Evolutionary conservation across 2,888 invertebrate species (phyloP), one percentile per base, ranked within the genome.

Genomic region (Drosophila cognata): DNA sequence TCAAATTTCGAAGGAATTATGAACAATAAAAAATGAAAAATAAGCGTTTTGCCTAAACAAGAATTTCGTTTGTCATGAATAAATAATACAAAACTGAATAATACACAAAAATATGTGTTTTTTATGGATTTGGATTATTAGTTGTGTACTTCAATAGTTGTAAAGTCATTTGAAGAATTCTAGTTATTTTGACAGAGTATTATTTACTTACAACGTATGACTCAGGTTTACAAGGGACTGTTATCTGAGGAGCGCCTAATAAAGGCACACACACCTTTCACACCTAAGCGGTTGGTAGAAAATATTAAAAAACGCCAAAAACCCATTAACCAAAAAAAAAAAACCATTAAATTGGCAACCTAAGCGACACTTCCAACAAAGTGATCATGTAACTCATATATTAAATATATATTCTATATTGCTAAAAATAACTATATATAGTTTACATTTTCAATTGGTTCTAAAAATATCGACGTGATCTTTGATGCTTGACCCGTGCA

Each of bases 401-500:
- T n/a, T 4, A n/a, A 11, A 16, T 33, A 11, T n/a, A 52, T 33
- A 31, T 31, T 16, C 13, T 38, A 57, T 31, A 66, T 48, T 36
- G 7, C 28, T 52, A 57, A 11, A 66, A 38, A 50, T 50, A 57
- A 29, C 5, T 29, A 28, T 33, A 7, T 33, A 11, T 28, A 13
- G 21, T 62, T 33, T 33, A 50, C 51, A 16, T 61, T 33, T 53
- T 84, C 46, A 74, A 70, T 82, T 76, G 43, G 4, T 33, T 10
- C 41, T 65, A 64, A 56, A 62, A 71, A 41, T 41, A 36, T 35
- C 62, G 16, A 25, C 2, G 16, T 16, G 46, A 8, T 4, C 10
- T 50, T 59, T 31, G n/a, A n/a, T 31, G 18, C 50, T 66, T 68
- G 77, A 71, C 50, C 60, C 48, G 56, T 36, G 50, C 51, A 58